Evolutionary conservation across 2,888 invertebrate species (phyloP).

Genomic region (Gerris lacustris): DNA sequence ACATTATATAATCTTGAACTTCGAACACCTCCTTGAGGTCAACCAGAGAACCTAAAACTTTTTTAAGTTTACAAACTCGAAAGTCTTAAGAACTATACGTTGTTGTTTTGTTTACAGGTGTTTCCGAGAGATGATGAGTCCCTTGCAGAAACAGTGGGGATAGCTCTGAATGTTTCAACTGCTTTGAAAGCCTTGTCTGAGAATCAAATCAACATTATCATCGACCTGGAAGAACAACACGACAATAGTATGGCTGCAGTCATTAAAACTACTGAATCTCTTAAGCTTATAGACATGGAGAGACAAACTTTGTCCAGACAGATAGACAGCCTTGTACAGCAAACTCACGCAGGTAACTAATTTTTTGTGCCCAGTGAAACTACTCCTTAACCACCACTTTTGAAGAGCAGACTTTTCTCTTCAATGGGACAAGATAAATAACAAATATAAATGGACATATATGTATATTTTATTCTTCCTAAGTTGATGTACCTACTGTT

Average conservation of each 20-base stretch:
- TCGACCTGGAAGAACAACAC: conserved; percentile 39
- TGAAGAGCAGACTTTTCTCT: too few relatives aligned
- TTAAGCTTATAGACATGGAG: not conserved
- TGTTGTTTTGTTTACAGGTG: too few relatives aligned
- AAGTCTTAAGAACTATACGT: too few relatives aligned
- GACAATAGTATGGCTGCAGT: conserved; percentile 29
- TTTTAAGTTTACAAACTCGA: not conserved
- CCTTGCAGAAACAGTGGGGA: conserved; percentile 8
- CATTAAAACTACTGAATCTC: not conserved
- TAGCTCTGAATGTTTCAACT: conserved; percentile 34
- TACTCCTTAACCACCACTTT: too few relatives aligned
- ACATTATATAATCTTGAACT: not conserved
- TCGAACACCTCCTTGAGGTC: not conserved
- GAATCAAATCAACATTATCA: conserved; percentile 39
- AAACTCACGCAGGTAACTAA: not conserved
- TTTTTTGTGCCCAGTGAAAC: not conserved
- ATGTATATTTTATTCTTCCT: too few relatives aligned
- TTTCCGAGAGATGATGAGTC: too few relatives aligned
- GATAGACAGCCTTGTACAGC: not conserved
- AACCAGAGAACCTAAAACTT: conserved; percentile 6
- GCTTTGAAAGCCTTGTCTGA: conserved; percentile 34
- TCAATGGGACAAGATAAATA: too few relatives aligned
- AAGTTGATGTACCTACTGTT: too few relatives aligned
- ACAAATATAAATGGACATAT: too few relatives aligned
- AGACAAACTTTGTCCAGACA: not conserved